These are phyloP conservation scores for Melikaiella ostensackeni DNA, from an alignment of 2,888 invertebrate genomes.

Conservation along the genomic window DNA sequence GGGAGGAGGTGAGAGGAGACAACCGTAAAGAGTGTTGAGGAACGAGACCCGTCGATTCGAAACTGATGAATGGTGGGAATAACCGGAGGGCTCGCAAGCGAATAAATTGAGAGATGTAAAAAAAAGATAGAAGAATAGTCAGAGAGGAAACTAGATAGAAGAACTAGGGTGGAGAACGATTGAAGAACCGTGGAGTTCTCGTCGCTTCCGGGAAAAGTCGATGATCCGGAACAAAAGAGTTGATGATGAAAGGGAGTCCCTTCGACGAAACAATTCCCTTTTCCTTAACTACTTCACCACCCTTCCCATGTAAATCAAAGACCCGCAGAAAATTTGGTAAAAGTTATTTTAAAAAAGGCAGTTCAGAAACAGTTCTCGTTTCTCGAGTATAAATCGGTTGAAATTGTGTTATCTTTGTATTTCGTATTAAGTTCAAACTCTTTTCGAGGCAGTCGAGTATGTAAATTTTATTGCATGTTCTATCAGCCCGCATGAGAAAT, in stretches of 20 bases:
- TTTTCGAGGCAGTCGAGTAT: slow-evolving; percentile 31
- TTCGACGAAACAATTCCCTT: slow-evolving; percentile 39
- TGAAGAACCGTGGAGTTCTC: slow-evolving; percentile 48
- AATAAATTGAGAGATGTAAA: slow-evolving; percentile 44
- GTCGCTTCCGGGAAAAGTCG: slow-evolving; percentile 68
- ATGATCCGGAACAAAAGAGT: slow-evolving; percentile 45
- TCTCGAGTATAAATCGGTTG: not conserved
- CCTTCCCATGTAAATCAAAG: not conserved
- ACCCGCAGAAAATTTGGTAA: not conserved
- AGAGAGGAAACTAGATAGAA: slow-evolving; percentile 44
- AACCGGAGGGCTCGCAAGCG: slow-evolving; percentile 30
- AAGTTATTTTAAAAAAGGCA: not conserved
- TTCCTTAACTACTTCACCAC: not conserved
- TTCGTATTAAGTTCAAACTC: not conserved
- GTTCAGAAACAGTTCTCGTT: not conserved
- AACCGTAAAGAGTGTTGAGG: slow-evolving; percentile 42
- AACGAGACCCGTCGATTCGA: slow-evolving; percentile 37
- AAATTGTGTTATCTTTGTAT: not conserved
- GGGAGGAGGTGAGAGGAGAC: slow-evolving; percentile 15
- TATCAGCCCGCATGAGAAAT: slow-evolving; percentile 36
- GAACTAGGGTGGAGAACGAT: slow-evolving; percentile 58
- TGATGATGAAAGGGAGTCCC: not conserved
- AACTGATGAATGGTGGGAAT: slow-evolving; percentile 44
- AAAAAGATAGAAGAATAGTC: slow-evolving; percentile 42
- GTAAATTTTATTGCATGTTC: slow-evolving; percentile 29